Conservation (phyloP, 2,888 invertebrate genomes). For the Anthophora plumipes region DNA sequence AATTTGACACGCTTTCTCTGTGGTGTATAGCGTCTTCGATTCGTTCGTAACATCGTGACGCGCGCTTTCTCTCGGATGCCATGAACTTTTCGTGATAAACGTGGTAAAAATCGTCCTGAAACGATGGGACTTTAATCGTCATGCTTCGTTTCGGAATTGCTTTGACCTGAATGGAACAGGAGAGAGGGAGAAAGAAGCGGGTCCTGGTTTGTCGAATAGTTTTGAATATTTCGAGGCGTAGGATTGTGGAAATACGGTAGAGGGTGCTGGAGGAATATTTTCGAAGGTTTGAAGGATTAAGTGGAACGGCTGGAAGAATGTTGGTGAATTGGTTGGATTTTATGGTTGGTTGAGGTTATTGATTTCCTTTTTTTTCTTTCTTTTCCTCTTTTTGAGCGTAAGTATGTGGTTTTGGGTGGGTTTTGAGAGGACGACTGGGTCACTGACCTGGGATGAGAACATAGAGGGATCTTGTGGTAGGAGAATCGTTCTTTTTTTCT, state of each 20-base stretch:
- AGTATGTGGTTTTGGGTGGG: not conserved
- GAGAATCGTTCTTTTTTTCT: not conserved
- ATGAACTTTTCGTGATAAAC: not conserved
- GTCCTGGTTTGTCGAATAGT: too few species aligned
- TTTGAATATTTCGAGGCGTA: not conserved
- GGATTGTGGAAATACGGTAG: not conserved
- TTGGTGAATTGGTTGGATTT: too few species aligned
- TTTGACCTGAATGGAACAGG: not conserved
- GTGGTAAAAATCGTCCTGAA: not conserved
- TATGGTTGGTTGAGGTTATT: not conserved
- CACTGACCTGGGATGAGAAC: not conserved
- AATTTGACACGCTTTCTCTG: constrained; percentile 59
- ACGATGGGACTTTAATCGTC: not conserved
- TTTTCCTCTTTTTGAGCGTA: not conserved
- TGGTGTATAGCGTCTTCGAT: not conserved
- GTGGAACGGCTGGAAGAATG: not conserved
- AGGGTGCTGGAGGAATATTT: not conserved
- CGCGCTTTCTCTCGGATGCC: constrained; percentile 3
- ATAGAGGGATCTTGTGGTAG: not conserved
- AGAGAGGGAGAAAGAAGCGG: not conserved
- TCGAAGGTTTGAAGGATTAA: not conserved
- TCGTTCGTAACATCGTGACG: not conserved
- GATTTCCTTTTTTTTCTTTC: not conserved
- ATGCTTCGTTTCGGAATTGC: not conserved
- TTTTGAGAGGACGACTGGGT: not conserved